Percentiles rank a stretch among this genome's conserved stretches.
These are phyloP conservation scores for Pseudococcus jackbeardsleyi DNA, from an alignment of 2,888 invertebrate genomes.

Conservation along the genomic window DNA sequence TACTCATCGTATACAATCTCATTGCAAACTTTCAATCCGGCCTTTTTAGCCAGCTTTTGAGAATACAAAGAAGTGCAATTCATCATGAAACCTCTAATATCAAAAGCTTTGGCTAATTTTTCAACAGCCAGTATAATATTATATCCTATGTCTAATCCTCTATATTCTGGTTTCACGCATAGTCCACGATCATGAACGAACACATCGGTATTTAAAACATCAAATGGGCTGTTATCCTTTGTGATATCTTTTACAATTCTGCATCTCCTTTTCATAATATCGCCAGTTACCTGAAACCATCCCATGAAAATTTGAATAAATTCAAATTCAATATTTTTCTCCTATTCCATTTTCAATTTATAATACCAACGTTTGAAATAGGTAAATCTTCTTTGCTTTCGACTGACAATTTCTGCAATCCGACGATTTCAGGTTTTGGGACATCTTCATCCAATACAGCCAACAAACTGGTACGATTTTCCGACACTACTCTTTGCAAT, in stretches of 20 bases:
- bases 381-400: constrained; percentile 56
- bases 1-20: constrained; percentile 61
- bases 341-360: too few relatives aligned
- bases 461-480: background rate
- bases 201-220: constrained; percentile 31
- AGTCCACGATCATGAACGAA: constrained; percentile 48
- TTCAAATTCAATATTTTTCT: too few relatives aligned
- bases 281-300: too few relatives aligned
- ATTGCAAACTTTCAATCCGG: constrained; percentile 57
- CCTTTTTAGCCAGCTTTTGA: constrained; percentile 53
- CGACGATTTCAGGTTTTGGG: constrained; percentile 57
- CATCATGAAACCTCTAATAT: background rate
- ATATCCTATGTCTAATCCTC: constrained; percentile 51
- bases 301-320: too few relatives aligned
- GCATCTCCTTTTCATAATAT: too few relatives aligned
- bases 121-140: constrained; percentile 16
- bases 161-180: constrained; percentile 56
- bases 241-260: too few relatives aligned
- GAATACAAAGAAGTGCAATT: constrained; percentile 57
- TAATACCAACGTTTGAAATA: background rate
- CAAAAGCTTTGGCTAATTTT: background rate
- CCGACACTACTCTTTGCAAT: background rate
- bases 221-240: background rate
- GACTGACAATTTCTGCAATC: constrained; percentile 55
- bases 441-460: constrained; percentile 64